phyloP scores from a whole-genome alignment of 2,888 invertebrate genomes.

The Oeneis ivallda region DNA sequence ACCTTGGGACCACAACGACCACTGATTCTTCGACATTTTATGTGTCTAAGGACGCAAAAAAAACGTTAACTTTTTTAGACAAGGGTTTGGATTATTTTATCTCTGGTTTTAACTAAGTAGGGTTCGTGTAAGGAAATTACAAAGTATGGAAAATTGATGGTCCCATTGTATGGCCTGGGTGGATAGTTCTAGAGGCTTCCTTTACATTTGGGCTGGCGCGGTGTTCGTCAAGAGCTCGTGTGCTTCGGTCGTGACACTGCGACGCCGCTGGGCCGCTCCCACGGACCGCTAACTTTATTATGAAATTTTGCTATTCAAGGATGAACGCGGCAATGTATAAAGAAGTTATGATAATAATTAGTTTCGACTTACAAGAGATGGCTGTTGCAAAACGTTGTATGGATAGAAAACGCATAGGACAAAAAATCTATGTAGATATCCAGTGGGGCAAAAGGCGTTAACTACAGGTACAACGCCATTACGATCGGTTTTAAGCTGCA shows the following conservation, averaged over 20 bases:
- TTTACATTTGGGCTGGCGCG: slow-evolving; percentile 27
- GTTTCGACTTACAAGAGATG: slow-evolving; percentile 8
- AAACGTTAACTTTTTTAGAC: too few relatives aligned
- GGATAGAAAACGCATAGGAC: neutral
- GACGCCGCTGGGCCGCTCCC: slow-evolving; percentile 49
- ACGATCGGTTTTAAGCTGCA: too few relatives aligned
- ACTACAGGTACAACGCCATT: too few relatives aligned
- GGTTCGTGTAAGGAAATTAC: slow-evolving; percentile 1
- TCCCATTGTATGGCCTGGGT: slow-evolving; percentile 6
- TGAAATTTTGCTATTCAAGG: slow-evolving; percentile 36
- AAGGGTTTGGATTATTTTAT: too few relatives aligned
- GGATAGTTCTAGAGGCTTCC: neutral
- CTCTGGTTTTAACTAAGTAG: too few relatives aligned
- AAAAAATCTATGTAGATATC: neutral
- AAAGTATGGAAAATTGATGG: slow-evolving; percentile 8
- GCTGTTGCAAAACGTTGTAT: neutral
- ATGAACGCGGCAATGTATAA: slow-evolving; percentile 23
- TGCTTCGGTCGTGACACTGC: slow-evolving; percentile 51
- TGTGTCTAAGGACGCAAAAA: too few relatives aligned
- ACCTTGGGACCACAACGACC: too few relatives aligned
- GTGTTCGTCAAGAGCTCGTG: slow-evolving; percentile 39
- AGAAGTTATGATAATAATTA: slow-evolving; percentile 29
- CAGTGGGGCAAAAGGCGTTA: too few relatives aligned
- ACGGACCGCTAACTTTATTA: slow-evolving; percentile 42
- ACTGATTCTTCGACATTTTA: too few relatives aligned